Base-by-base conservation (phyloP, 2,797 vertebrate genomes). In the Betta splendens region DNA sequence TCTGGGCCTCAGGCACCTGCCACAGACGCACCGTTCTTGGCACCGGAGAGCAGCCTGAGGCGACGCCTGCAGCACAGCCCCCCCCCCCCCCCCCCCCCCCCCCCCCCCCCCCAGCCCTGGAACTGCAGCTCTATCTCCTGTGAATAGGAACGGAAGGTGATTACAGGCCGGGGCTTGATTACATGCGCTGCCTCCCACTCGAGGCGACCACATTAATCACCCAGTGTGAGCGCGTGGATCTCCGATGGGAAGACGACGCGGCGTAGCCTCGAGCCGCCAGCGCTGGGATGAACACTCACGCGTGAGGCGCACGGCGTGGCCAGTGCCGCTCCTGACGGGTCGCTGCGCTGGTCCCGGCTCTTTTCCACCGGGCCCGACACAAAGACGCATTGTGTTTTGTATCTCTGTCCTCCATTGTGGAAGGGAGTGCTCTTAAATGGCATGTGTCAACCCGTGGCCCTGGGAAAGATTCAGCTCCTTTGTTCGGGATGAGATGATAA, bases 81-180 rank as follows among this genome's bases (percentile, higher is more conserved):
- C 37, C 59, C 50, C 42, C 51, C 47, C 17, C n/a, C 13, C 33
- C 26, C 36, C 9, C 13, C 33, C n/a, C 9, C 38, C 20, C 16
- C 12, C 11, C 42, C 28, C 18, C 40, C 23, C 54, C 37, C 8
- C 56, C 32, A 44, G n/a, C 37, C 9, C 54, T 66, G 62, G 54
- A 67, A 72, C 79, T 50, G 40, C 65, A 57, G 55, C 50, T 64
- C 69, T 64, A 77, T 62, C 65, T 68, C 69, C 74, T 77, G 80
- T 79, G 69, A 83, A 84, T 86, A 83, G 77, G 67, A 87, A 77
- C 83, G 64, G 72, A 77, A 75, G 74, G 77, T 89, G 84, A 91
- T 88, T 87, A 88, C 79, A 88, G 76, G 75, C 85, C 74, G 75
- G 67, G 81, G 73, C 83, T 86, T 89, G 84, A 90, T 89, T 88